These are phyloP conservation scores for Aromia moschata DNA, from an alignment of 2,888 invertebrate genomes.

Conservation along the genomic window DNA sequence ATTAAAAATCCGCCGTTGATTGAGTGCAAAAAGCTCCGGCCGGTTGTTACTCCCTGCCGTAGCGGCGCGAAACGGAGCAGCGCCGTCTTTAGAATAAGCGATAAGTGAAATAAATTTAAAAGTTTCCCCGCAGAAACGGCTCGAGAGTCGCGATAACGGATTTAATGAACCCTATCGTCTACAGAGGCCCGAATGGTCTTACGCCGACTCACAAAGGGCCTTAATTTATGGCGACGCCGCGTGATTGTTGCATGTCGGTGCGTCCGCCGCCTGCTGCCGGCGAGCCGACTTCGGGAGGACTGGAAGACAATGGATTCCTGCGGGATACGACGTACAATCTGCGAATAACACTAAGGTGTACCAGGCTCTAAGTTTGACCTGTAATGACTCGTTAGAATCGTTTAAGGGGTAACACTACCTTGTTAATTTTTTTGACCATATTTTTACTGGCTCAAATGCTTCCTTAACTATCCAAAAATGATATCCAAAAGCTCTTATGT, in stretches of 20 bases:
- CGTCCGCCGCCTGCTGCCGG: slow-evolving; percentile 28
- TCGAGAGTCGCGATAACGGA: slow-evolving; percentile 61
- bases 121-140: slow-evolving; percentile 60
- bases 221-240: slow-evolving; percentile 58
- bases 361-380: background rate
- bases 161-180: slow-evolving; percentile 63
- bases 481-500: no score
- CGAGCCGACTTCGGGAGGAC: slow-evolving; percentile 22
- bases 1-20: slow-evolving; percentile 24
- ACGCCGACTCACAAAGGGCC: slow-evolving; percentile 57
- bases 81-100: slow-evolving; percentile 57
- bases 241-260: slow-evolving; percentile 60
- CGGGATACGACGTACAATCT: background rate
- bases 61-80: slow-evolving; percentile 46
- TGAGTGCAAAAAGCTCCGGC: slow-evolving; percentile 37
- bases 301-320: slow-evolving; percentile 15
- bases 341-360: background rate
- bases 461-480: no score
- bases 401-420: no score
- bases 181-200: slow-evolving; percentile 55
- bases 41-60: slow-evolving; percentile 35
- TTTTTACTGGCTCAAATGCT: no score
- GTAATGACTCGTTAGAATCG: no score
- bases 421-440: no score
- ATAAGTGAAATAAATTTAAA: slow-evolving; percentile 63